Evolutionary conservation across 2,797 vertebrate species (phyloP), one percentile per base, ranked within the genome.

Genomic region (Borostomias antarcticus): DNA sequence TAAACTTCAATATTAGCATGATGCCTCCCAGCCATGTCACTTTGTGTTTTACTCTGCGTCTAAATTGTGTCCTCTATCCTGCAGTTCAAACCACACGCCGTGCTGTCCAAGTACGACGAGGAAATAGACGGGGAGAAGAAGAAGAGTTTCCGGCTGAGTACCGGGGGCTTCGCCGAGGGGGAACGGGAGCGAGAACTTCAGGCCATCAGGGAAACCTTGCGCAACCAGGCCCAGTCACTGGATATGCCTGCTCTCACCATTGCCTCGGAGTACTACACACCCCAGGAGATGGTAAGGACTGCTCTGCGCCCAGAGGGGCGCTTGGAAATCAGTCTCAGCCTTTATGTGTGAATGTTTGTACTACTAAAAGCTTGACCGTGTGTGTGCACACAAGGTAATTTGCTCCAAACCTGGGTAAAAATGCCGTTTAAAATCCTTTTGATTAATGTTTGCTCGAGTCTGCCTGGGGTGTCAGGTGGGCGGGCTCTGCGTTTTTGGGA

Each of bases 91-190:
- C 48, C 84, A 1, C 94, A 80, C 26, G 76, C 91, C 0, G 86
- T 98, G 8, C 89, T 98, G 64, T 90, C 95, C 28, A 97, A 98
- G 79, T 98, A 98, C 0, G 96, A 98, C 0, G 96, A 96, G 73
- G 95, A 97, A 82, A 95, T 98, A 0, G 95, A 98, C 0, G 95
- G 96, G 0, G 95, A 96, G 75, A 94, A 94, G 85, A 96, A 94
- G 26, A 94, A 93, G 64, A 93, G 93, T 5, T 97, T 98, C 85
- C 88, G 92, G 0, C 66, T 98, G 69, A 93, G 85, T 6, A 68
- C 91, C 0, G 93, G 93, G 0, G 96, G 96, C 45, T 83, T 77
- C 2, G 95, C 93, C 0, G 93, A 94, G 0, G 93, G 94, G 0
- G 89, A 93, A 0, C 85, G 94, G 66, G 96, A 96, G 58, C 87